Evolutionary conservation across 1,140 invertebrate genomes (phyloP).

Genomic region (Nixonia krombeini): DNA sequence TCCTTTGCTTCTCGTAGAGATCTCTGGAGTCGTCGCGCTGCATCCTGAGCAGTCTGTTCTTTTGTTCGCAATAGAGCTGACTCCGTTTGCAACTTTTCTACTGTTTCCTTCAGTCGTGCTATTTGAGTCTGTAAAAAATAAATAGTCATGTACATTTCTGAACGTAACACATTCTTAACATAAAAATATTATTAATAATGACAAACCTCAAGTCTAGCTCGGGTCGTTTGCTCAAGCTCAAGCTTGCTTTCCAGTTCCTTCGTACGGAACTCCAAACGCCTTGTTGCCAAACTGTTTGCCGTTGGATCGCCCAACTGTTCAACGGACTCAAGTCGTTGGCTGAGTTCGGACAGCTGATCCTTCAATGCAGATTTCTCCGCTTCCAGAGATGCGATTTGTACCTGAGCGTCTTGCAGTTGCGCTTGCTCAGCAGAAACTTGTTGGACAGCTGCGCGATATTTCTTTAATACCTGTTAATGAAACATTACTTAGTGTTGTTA

Average conservation of each 20-base stretch:
- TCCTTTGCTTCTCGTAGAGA: constrained; percentile 81
- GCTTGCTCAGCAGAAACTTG: constrained; percentile 89
- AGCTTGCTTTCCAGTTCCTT: constrained; percentile 92
- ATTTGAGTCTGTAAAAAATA: constrained; percentile 76
- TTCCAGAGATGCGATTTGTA: constrained; percentile 84
- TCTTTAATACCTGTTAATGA: constrained; percentile 84
- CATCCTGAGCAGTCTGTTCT: constrained; percentile 84
- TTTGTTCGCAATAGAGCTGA: constrained; percentile 78
- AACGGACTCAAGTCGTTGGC: constrained; percentile 81
- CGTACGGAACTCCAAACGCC: constrained; percentile 81
- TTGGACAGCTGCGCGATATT: constrained; percentile 89
- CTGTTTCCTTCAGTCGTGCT: constrained; percentile 84
- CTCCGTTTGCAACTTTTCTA: constrained; percentile 85
- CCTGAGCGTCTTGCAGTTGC: constrained; percentile 84
- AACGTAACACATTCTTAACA: too few relatives aligned
- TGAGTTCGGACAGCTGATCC: constrained; percentile 84
- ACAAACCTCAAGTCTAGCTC: constrained; percentile 83
- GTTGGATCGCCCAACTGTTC: constrained; percentile 85
- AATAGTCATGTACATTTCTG: too few relatives aligned
- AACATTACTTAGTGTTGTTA: too few relatives aligned
- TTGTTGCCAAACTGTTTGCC: constrained; percentile 80
- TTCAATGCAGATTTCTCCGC: constrained; percentile 82
- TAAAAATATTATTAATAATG: too few relatives aligned
- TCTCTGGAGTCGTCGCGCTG: constrained; percentile 80
- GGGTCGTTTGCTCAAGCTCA: constrained; percentile 89